These are phyloP conservation scores for Catharus fuscescens DNA, from an alignment of 2,113 vertebrate species.

Conservation along the genomic window DNA sequence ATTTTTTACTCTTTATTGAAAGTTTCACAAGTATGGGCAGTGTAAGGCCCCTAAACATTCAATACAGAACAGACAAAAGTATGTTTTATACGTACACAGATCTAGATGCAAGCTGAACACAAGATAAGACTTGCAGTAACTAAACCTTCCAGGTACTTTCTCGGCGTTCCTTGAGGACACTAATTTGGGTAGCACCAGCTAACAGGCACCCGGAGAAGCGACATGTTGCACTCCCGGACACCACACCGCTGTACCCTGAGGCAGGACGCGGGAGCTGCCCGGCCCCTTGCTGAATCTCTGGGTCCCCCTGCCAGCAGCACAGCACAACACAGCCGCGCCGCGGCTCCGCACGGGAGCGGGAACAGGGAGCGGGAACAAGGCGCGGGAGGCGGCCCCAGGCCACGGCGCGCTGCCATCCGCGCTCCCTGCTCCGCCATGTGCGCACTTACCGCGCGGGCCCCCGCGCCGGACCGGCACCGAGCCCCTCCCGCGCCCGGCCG, in stretches of 20 bases:
- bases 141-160: neutral
- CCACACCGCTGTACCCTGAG: neutral
- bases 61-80: accelerated
- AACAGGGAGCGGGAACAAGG: neutral
- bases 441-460: neutral
- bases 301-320: constrained; percentile 49
- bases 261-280: neutral
- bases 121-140: neutral
- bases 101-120: accelerated
- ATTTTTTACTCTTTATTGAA: neutral
- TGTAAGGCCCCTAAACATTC: neutral
- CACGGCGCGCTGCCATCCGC: neutral
- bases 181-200: accelerated
- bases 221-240: neutral
- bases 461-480: neutral
- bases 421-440: neutral
- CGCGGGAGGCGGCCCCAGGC: constrained; percentile 2
- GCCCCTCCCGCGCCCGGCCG: neutral
- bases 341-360: neutral
- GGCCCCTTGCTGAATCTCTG: neutral
- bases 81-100: accelerated
- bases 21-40: neutral
- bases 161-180: neutral
- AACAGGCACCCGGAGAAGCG: neutral
- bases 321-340: neutral